Conservation (phyloP, 2,113 vertebrate species). For the Phylloscopus trochiloides region DNA sequence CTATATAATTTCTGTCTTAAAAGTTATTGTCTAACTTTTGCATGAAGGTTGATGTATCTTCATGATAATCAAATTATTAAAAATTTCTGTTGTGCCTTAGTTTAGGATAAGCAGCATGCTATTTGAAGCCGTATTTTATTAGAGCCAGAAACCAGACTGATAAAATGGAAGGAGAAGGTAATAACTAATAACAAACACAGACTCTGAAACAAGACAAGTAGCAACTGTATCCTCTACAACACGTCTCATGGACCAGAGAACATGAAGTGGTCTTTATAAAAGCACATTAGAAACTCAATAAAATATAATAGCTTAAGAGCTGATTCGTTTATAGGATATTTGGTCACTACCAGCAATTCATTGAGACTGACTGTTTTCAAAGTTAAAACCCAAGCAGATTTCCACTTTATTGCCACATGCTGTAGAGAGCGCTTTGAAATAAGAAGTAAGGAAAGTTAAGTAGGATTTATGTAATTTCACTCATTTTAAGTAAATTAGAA, state of each 20-base stretch:
- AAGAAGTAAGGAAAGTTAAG: neutral
- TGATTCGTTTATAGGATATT: neutral
- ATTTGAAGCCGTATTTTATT: neutral
- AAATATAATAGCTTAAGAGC: neutral
- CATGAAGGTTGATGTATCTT: neutral
- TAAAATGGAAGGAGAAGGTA: neutral
- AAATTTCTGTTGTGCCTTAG: neutral
- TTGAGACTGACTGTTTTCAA: neutral
- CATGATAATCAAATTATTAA: neutral
- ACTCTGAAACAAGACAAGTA: neutral
- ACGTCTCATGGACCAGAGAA: neutral
- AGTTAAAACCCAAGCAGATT: neutral
- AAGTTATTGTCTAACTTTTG: neutral
- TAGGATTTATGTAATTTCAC: neutral
- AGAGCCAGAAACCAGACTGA: neutral
- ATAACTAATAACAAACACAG: neutral
- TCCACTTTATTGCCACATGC: neutral
- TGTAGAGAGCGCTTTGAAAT: neutral
- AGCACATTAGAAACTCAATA: neutral
- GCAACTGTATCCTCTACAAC: neutral
- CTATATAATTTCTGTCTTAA: neutral
- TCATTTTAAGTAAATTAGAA: neutral
- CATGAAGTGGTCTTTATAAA: neutral
- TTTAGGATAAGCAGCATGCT: neutral
- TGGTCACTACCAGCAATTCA: neutral